A percentile compares a stretch with the other conserved stretches of the same genome.
phyloP scores from a whole-genome alignment of 2,797 vertebrate species.

The Sebastes miniatus region DNA sequence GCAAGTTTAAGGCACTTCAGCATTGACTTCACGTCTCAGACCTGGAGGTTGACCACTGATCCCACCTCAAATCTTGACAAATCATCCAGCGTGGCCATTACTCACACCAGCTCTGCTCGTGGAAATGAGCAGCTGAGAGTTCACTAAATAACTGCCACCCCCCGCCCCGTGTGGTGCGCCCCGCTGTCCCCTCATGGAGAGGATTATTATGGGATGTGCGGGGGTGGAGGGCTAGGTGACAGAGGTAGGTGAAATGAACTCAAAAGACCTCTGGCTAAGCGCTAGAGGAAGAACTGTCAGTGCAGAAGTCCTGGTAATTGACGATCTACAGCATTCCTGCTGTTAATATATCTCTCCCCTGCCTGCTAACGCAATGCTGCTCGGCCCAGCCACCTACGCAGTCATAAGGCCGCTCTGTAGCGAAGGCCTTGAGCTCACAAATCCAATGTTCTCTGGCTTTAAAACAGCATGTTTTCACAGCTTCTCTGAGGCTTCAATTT shows the following conservation, averaged over 20 bases:
- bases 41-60: too few species aligned
- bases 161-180: not conserved
- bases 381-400: slow-evolving; percentile 47
- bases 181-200: not conserved
- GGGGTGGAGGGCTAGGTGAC: slow-evolving; percentile 31
- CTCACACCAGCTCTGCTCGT: not conserved
- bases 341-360: slow-evolving; percentile 31
- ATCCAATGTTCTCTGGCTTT: slow-evolving; percentile 29
- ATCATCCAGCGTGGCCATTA: not conserved
- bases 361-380: slow-evolving; percentile 3
- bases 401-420: slow-evolving; percentile 29
- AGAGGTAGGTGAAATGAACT: slow-evolving; percentile 34
- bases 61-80: not conserved
- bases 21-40: too few species aligned
- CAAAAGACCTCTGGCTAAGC: slow-evolving; percentile 27
- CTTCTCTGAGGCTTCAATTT: slow-evolving; percentile 11
- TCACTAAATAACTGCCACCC: not conserved
- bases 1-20: too few species aligned
- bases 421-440: slow-evolving; percentile 49
- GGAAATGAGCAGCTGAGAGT: slow-evolving; percentile 23
- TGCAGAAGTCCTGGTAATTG: slow-evolving; percentile 48
- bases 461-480: slow-evolving; percentile 43
- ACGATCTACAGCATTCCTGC: slow-evolving; percentile 24
- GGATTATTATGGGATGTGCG: slow-evolving; percentile 31
- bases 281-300: slow-evolving; percentile 27